Evolutionary conservation across 2,888 invertebrate species (phyloP).

Genomic region (Linnaemya vulpina): DNA sequence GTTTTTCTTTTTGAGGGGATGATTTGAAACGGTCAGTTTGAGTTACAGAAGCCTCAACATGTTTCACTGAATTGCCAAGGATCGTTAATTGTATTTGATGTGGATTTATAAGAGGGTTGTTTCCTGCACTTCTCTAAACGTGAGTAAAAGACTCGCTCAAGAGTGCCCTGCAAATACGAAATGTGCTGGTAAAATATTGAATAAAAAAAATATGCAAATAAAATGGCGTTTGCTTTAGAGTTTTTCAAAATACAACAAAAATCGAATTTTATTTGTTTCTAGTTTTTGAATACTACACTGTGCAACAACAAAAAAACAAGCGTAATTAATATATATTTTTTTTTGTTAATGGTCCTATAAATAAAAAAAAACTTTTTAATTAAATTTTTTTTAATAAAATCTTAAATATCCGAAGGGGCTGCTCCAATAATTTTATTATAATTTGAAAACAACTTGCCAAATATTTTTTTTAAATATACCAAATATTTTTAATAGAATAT

Average conservation of each 20-base stretch:
- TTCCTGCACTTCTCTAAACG: background rate
- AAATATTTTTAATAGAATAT: too few relatives aligned
- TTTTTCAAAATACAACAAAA: slow-evolving; percentile 65
- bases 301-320: too few relatives aligned
- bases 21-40: slow-evolving; percentile 64
- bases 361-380: too few relatives aligned
- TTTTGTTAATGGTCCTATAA: too few relatives aligned
- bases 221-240: slow-evolving; percentile 62
- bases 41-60: background rate
- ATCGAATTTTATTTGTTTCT: slow-evolving; percentile 60
- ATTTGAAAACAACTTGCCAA: too few relatives aligned
- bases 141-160: background rate
- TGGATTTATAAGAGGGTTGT: slow-evolving; percentile 27
- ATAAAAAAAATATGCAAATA: slow-evolving; percentile 19
- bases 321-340: too few relatives aligned
- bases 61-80: slow-evolving; percentile 1
- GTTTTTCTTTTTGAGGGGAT: slow-evolving; percentile 23
- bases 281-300: slow-evolving; percentile 51
- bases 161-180: background rate
- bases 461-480: too few relatives aligned
- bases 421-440: too few relatives aligned
- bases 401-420: too few relatives aligned
- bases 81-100: slow-evolving; percentile 37
- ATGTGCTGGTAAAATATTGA: background rate
- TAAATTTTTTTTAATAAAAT: too few relatives aligned